These are phyloP conservation scores for Siniperca knerii DNA, from an alignment of 2,113 vertebrate species.

Conservation along the genomic window DNA sequence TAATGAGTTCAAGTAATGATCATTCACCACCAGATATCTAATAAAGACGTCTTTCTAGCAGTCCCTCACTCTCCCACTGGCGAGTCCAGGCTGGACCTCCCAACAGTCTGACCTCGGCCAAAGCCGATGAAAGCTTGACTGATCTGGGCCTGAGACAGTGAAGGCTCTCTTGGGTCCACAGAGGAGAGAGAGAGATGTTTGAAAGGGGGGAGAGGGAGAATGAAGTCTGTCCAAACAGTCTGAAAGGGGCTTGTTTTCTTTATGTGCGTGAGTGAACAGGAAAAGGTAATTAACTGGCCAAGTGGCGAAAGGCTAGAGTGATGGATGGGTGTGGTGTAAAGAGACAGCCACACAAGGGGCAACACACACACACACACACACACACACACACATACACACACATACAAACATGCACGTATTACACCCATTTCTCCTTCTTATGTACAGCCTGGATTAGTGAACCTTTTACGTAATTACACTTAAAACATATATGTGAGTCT, in stretches of 20 bases:
- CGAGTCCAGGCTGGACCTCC: conserved; percentile 39
- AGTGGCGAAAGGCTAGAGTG: conserved; percentile 77
- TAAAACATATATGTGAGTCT: conserved; percentile 17
- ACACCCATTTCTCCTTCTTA: conserved; percentile 25
- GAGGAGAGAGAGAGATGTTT: conserved; percentile 40
- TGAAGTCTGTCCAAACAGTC: conserved; percentile 82
- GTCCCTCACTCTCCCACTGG: conserved; percentile 8
- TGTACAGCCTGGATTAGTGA: conserved; percentile 32
- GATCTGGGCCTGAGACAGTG: conserved; percentile 58
- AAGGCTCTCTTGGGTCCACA: conserved; percentile 38
- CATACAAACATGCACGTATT: conserved; percentile 15
- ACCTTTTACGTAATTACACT: conserved; percentile 49
- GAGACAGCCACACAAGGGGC: conserved; percentile 56
- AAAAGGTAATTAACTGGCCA: conserved; percentile 82
- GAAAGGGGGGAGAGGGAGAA: conserved; percentile 38
- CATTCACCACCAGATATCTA: conserved; percentile 4
- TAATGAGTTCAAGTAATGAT: conserved; percentile 1
- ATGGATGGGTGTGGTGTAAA: conserved; percentile 78
- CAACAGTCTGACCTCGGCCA: conserved; percentile 17
- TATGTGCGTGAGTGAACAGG: conserved; percentile 78
- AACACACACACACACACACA: conserved; percentile 12
- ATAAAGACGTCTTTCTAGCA: conserved; percentile 49
- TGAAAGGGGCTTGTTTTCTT: conserved; percentile 82
- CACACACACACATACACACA: conserved; percentile 11
- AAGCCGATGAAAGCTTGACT: conserved; percentile 73